phyloP scores from a whole-genome alignment of 1,140 invertebrate species.

The Hetaerina americana region DNA sequence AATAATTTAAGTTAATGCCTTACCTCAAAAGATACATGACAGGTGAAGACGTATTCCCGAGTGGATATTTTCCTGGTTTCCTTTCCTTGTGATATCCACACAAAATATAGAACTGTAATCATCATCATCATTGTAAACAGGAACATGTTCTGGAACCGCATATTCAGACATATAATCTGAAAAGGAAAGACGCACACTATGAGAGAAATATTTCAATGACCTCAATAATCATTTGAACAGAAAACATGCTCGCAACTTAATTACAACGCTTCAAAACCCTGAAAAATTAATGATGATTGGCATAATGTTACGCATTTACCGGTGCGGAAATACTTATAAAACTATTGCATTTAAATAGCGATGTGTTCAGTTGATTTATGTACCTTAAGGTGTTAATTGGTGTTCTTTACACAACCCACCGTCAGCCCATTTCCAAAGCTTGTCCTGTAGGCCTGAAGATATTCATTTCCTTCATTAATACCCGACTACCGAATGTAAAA shows the following conservation, averaged over 20 bases:
- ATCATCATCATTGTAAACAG: neutral
- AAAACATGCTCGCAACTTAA: neutral
- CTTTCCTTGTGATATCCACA: neutral
- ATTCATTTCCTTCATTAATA: neutral
- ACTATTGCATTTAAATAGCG: no score
- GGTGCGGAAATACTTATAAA: no score
- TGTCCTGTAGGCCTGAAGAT: neutral
- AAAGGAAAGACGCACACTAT: neutral
- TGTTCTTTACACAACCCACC: neutral
- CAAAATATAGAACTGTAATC: neutral
- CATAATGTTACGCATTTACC: no score
- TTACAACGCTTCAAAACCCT: no score
- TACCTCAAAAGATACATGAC: neutral
- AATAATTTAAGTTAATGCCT: neutral
- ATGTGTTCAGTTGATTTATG: no score
- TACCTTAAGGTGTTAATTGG: neutral
- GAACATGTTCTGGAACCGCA: neutral
- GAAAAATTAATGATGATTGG: no score
- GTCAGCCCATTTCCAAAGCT: neutral
- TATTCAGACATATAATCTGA: neutral
- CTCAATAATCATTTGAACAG: neutral
- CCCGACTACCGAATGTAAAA: neutral
- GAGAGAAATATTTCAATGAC: neutral
- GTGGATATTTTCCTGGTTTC: neutral
- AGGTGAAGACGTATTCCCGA: neutral